Base-by-base conservation (phyloP, 2,797 vertebrate genomes). In the Amazonetta brasiliensis region DNA sequence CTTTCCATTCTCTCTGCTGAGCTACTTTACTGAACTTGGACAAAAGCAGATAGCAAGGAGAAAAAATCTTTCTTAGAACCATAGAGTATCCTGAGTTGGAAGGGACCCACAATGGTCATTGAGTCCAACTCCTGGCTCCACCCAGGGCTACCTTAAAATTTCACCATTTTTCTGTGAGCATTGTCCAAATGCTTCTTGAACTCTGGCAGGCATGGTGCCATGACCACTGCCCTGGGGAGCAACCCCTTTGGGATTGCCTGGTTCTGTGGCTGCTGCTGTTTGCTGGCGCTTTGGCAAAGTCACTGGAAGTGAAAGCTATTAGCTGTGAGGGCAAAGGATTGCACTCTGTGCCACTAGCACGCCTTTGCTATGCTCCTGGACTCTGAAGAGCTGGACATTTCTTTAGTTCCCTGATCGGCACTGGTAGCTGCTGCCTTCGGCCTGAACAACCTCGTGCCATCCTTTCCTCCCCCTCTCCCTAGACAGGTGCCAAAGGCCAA, bases 331-430 rank as follows among this genome's bases (percentile, higher is more conserved):
- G 33, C 28, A 78, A 18, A 59, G 33, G 26, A 41, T 18, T 64
- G 35, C 12, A 14, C 30, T 84, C 69, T 2, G 0, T 84, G 48
- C 7, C 35, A 16, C 28, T 37, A 55, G 17, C 0, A 0, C 5
- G 20, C 37, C n/a, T 37, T 33, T 54, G 12, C 11, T 37, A 3
- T 14, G 35, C 33, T 46, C 11, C 43, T 92, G 69, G 30, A 37
- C 68, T 28, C 26, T 64, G 37, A 44, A 89, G 64, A 77, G 44
- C 10, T 80, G 81, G 12, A 31, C 54, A 5, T 50, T 52, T 10
- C 7, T 79, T 63, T 59, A 82, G 17, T 33, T 75, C 33, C 17
- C 26, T 84, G 63, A 28, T 15, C 0, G 1, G 58, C n/a, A 28
- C 72, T 55, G 39, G 33, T 69, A 33, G 41, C 56, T 43, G 48